A percentile compares a stretch with the other conserved stretches of the same genome.
phyloP scores from a whole-genome alignment of 2,113 vertebrate genomes.

The Lycaon pictus region DNA sequence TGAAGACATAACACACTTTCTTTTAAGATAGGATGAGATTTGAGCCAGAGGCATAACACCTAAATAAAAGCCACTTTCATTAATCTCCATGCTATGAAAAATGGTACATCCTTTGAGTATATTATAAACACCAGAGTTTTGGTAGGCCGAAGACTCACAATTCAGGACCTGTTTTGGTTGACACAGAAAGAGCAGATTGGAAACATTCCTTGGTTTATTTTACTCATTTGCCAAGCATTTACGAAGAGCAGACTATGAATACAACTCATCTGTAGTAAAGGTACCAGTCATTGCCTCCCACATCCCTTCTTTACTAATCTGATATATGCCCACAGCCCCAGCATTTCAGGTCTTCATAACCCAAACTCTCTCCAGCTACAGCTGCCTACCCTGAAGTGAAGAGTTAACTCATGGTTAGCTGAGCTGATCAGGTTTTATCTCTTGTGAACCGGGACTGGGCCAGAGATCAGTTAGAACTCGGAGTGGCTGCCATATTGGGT shows the following conservation, averaged over 20 bases:
- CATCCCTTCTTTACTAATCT: background rate
- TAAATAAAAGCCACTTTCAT: constrained; percentile 34
- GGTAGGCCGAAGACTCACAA: background rate
- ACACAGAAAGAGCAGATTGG: background rate
- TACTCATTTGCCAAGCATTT: background rate
- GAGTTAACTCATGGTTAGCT: background rate
- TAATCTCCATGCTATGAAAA: background rate
- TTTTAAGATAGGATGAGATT: background rate
- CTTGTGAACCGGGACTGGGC: background rate
- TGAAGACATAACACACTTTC: background rate
- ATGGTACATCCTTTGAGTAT: background rate
- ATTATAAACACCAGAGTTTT: background rate
- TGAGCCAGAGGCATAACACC: background rate
- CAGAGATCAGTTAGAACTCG: background rate
- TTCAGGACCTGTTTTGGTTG: background rate
- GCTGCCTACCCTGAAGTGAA: background rate
- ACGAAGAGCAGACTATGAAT: background rate
- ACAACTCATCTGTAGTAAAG: background rate
- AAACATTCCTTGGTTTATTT: background rate
- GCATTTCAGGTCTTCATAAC: background rate
- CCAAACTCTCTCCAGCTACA: background rate
- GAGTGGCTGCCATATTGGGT: background rate
- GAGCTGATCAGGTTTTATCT: background rate
- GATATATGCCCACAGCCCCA: background rate
- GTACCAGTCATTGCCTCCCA: background rate